phyloP scores from a whole-genome alignment of 2,797 vertebrate species.

The Macroramphosus scolopax region DNA sequence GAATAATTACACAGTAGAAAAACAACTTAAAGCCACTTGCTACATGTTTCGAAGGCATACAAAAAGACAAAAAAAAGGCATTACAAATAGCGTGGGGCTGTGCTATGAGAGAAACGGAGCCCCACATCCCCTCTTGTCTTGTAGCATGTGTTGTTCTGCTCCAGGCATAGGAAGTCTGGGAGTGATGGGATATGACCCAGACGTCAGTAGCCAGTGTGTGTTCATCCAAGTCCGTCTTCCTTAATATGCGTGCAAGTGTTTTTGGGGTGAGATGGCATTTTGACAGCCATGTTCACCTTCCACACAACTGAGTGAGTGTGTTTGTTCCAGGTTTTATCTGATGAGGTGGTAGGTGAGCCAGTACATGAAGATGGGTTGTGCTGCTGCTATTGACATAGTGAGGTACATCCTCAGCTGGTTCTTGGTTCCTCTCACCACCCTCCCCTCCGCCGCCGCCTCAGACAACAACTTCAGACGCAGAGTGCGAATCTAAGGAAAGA shows the following conservation, averaged over 20 bases:
- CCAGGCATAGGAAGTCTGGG: slow-evolving; percentile 6
- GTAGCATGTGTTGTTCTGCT: slow-evolving; percentile 25
- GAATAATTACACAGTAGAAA: slow-evolving; percentile 62
- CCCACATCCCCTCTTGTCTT: slow-evolving; percentile 27
- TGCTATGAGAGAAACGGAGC: slow-evolving; percentile 45
- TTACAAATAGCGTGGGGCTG: slow-evolving; percentile 36
- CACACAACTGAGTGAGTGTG: background rate
- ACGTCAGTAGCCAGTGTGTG: slow-evolving; percentile 1
- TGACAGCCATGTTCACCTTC: slow-evolving; percentile 26
- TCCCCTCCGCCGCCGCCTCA: slow-evolving; percentile 85
- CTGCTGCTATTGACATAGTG: slow-evolving; percentile 89
- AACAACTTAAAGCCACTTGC: slow-evolving; percentile 51
- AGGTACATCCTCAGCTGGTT: slow-evolving; percentile 95
- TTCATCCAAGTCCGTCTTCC: slow-evolving; percentile 31
- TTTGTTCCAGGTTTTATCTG: slow-evolving; percentile 69
- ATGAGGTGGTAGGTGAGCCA: slow-evolving; percentile 92
- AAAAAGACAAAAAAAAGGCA: slow-evolving; percentile 46
- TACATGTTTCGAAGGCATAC: slow-evolving; percentile 38
- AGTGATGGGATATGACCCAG: slow-evolving; percentile 8
- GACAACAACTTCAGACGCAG: slow-evolving; percentile 89
- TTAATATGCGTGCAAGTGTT: slow-evolving; percentile 9
- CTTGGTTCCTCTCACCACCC: slow-evolving; percentile 81
- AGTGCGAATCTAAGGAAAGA: slow-evolving; percentile 81
- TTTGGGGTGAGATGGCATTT: slow-evolving; percentile 16
- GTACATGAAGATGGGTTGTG: slow-evolving; percentile 92